Base-by-base conservation (phyloP, 2,888 invertebrate genomes). In the Tachystola acroxantha region DNA sequence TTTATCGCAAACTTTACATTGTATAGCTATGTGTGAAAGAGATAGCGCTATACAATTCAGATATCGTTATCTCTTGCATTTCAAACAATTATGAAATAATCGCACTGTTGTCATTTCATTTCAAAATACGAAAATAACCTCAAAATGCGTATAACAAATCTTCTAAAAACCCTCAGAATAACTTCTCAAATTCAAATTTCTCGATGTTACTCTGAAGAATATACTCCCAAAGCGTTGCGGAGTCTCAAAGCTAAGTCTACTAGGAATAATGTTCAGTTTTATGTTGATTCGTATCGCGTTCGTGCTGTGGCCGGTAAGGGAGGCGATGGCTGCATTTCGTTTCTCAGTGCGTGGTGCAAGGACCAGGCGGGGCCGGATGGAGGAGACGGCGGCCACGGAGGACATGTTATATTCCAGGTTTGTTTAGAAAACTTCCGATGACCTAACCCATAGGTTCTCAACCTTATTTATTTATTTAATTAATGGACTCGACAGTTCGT, bases 381-480 rank as follows among this genome's bases (percentile, higher is more conserved):
- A 0, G 99, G 98, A 0, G 97, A 99, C 72, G 99, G 99, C 0
- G 99, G 99, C 0, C 91, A 95, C 64, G 98, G 98, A 0, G 98
- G 96, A 0, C 98, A 99, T 80, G 93, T 99, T 1, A 90, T 98
- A 37, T 94, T 98, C 43, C 76, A 79, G 58, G 82, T 82, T 31
- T 43, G 37, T 36, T 40, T 16, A 16, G n/a, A n/a, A n/a, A n/a
- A n/a, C n/a, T n/a, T n/a, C n/a, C n/a, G n/a, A n/a, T n/a, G n/a
- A n/a, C n/a, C n/a, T n/a, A n/a, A n/a, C n/a, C n/a, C n/a, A n/a
- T n/a, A n/a, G n/a, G n/a, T n/a, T n/a, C n/a, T n/a, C n/a, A n/a
- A n/a, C n/a, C n/a, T n/a, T n/a, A n/a, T n/a, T n/a, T n/a, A n/a
- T n/a, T n/a, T n/a, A n/a, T n/a, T n/a, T n/a, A n/a, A n/a, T n/a